A percentile compares a stretch with the other conserved stretches of the same genome.
Conservation (phyloP, 2,113 vertebrate species). For the Terrapene triunguis region DNA sequence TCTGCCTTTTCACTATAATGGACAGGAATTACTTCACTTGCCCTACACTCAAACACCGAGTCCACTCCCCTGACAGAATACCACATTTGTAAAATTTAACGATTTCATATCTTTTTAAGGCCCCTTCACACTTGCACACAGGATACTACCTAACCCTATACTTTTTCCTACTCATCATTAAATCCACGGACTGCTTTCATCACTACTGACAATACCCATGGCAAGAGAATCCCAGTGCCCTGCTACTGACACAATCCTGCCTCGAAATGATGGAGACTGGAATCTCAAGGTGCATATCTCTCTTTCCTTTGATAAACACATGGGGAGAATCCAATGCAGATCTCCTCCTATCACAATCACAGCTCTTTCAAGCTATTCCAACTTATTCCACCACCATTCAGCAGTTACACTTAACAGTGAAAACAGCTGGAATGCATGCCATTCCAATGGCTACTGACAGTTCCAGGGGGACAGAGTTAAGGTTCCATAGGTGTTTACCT, state of each 20-base stretch:
- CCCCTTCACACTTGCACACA: not conserved
- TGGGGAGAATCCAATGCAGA: not conserved
- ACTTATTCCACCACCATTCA: not conserved
- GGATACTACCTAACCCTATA: not conserved
- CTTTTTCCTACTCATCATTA: not conserved
- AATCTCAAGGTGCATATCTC: not conserved
- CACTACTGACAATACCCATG: too few species aligned
- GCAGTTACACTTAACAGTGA: not conserved
- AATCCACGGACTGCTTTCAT: not conserved
- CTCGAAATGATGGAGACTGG: too few species aligned
- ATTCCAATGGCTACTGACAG: not conserved
- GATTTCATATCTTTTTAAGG: not conserved
- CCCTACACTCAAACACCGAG: not conserved
- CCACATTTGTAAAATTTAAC: not conserved
- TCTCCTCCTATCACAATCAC: not conserved
- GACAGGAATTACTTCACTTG: not conserved
- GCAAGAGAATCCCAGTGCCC: not conserved
- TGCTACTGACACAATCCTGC: not conserved
- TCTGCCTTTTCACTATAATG: not conserved
- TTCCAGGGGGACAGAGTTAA: not conserved
- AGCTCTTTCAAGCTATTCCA: not conserved
- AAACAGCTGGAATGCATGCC: not conserved
- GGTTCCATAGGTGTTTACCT: not conserved
- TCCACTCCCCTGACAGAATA: not conserved
- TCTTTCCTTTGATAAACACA: not conserved